Base-by-base conservation (phyloP, 1,140 invertebrate species). In the Thaumatotibia leucotreta region DNA sequence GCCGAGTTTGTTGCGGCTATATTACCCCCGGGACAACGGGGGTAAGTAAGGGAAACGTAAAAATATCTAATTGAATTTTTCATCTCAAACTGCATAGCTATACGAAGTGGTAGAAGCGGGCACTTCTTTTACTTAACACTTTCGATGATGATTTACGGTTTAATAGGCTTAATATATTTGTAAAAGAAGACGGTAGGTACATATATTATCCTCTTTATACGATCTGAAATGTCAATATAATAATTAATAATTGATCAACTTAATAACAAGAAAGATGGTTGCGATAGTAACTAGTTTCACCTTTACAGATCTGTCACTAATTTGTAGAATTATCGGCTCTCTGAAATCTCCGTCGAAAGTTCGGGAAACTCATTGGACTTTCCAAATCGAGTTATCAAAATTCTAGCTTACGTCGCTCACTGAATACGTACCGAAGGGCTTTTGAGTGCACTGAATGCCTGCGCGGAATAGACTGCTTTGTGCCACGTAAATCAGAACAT, bases 51-150 rank as follows among this genome's bases (percentile, higher is more conserved):
- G 65, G 65, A 72, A 74, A 72, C 69, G 66, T 73, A 74, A 74
- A 75, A 76, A 76, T 73, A 75, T 74, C 70, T 79, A 76, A 79
- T 79, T 79, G 77, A 79, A 76, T 79, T 79, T 76, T 73, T 76
- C 74, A 78, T 78, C 66, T 70, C 64, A 62, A 64, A 31, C 61
- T 58, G 29, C 27, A n/a, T 31, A 27, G 24, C 24, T 31, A 14
- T 20, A 58, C 10, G 24, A 58, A 58, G 24, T 5, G 14, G 23
- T 58, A 58, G 52, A 58, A 58, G 27, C 22, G 22, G n/a, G n/a
- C n/a, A n/a, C n/a, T n/a, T n/a, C n/a, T n/a, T n/a, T n/a, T n/a
- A n/a, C n/a, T n/a, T n/a, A n/a, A n/a, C n/a, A n/a, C n/a, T n/a
- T n/a, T n/a, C n/a, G n/a, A n/a, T n/a, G n/a, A n/a, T n/a, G n/a